Evolutionary conservation across 2,113 vertebrate genomes (phyloP).

Genomic region (Catharus minimus): DNA sequence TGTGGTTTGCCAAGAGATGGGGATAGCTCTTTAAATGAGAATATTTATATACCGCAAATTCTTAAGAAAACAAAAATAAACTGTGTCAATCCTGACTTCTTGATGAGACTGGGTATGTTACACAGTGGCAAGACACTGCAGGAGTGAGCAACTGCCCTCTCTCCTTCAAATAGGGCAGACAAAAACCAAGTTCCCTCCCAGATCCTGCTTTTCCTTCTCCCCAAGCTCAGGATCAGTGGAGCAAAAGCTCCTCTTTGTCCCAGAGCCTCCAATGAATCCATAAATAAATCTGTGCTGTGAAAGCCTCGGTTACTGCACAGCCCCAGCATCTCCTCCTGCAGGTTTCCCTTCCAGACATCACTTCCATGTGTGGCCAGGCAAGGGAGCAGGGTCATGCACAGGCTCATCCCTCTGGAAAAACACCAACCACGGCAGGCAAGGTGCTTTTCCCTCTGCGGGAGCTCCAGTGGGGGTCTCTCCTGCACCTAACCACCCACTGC

Average conservation of each 20-base stretch:
- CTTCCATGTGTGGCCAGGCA: background rate
- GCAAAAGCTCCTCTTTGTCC: background rate
- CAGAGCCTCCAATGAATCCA: accelerated
- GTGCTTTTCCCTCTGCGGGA: accelerated
- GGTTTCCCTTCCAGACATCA: background rate
- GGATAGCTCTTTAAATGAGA: background rate
- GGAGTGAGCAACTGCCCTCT: background rate
- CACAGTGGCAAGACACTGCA: background rate
- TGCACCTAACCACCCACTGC: background rate
- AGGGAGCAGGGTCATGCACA: accelerated
- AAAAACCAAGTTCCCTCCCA: background rate
- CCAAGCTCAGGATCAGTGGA: background rate
- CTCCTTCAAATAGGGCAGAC: background rate
- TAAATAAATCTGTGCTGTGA: background rate
- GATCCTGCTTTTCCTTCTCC: background rate
- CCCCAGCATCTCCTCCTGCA: background rate
- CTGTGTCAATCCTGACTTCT: background rate
- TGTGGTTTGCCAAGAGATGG: background rate
- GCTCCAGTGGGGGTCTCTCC: background rate
- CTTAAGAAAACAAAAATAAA: background rate
- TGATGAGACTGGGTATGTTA: background rate
- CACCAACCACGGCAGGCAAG: accelerated
- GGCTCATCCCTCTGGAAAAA: background rate
- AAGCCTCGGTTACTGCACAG: background rate
- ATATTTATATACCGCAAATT: background rate